Base-by-base conservation (phyloP, 1,140 invertebrate species). In the Apolygus lucorum region DNA sequence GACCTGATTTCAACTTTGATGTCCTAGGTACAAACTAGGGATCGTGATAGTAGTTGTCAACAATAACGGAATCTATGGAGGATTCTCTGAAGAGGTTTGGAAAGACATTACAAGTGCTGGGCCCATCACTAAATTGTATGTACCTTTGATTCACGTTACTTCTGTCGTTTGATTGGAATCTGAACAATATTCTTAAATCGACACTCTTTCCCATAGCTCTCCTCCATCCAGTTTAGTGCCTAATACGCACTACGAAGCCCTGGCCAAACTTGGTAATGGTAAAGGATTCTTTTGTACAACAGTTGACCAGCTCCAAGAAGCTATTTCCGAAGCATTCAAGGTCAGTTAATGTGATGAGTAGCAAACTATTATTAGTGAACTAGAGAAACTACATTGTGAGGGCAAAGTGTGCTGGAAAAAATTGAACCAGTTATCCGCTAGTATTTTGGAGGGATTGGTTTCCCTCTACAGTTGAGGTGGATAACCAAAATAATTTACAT, bases 41-140 rank as follows among this genome's bases (percentile, higher is more conserved):
- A 85, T 98, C 29, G 87, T 95, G 42, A 86, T 96, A 71, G 84
- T 98, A 17, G 89, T 99, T 73, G 86, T 99, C 0, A 99, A 98
- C 80, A 99, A 99, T 81, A 95, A 91, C 79, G 96, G 95, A 65
- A 97, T 98, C 74, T 95, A 94, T 77, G 85, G 87, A 62, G 95
- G 95, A 14, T 81, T 96, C 25, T 87, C 91, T 75, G 81, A 86
- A 68, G 88, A 95, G 66, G 84, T 85, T 1, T 93, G 88, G 77
- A 78, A 85, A 52, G 83, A 86, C 28, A 81, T 95, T 63, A 85
- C 87, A 75, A 82, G 84, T 11, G 81, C 82, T 64, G 87, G 85
- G 24, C 84, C 92, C 74, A 76, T 86, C 17, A 75, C 80, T 21
- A 66, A 81, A 13, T 76, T 76, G 83, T 85, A 78, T 78, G 78